Evolutionary conservation across 2,888 invertebrate species (phyloP), one percentile per base, ranked within the genome.

Genomic region (Caenorhabditis uteleia): DNA sequence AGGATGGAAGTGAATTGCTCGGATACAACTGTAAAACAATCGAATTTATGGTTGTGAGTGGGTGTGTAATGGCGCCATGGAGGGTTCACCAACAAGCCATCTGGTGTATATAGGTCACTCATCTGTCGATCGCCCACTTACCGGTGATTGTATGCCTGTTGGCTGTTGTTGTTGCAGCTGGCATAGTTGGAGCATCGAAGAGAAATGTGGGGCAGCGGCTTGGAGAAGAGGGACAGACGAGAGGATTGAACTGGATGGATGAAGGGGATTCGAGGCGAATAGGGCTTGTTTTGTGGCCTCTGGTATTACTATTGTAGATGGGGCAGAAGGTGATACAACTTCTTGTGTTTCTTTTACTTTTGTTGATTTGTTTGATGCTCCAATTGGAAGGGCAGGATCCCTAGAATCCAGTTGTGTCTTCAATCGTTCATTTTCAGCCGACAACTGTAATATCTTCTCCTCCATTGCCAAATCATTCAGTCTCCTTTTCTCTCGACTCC

Each of bases 391-490:
- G 12, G 33, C 33, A 12, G 47, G 16, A 12, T 31, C 27, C n/a
- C 65, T 50, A 16, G 45, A 55, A 29, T 74, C 72, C 56, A 97
- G 87, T 82, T 95, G 95, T 3, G 92, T 91, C 84, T 93, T 91
- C 2, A 97, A 88, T 43, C 93, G 90, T 83, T 93, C 91, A 85
- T 95, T 97, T 84, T 95, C 95, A 85, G 93, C 92, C 70, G 92
- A 93, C 53, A 98, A 87, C 84, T 95, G 93, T 54, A 93, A 89
- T 27, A 97, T 93, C 43, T 93, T 88, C 77, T 92, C 91, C 83
- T 95, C 95, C 62, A 97, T 87, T 1, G 93, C 92, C 85, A 95
- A 95, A 85, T 97, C 97, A 86, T 97, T 95, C 60, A 95, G 89
- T 68, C 95, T 88, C 56, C 97, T 88, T 56, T 95, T 89, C 29